Conservation (phyloP, 2,797 vertebrate species). For the Pangasius djambal region DNA sequence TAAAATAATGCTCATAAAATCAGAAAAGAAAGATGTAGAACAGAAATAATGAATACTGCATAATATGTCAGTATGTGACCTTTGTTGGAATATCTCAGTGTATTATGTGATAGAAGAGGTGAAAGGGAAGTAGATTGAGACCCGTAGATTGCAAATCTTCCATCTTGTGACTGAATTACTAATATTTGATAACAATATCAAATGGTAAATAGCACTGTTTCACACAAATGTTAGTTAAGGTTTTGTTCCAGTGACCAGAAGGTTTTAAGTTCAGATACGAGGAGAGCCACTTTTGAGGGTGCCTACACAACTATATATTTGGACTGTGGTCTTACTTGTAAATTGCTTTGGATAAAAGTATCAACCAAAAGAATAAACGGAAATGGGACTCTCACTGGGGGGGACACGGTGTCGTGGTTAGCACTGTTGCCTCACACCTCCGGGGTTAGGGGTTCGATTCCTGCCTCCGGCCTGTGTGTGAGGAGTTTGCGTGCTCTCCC, state of each 20-base stretch:
- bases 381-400: slow-evolving; percentile 57
- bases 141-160: not conserved
- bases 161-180: not conserved
- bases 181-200: not conserved
- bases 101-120: not conserved
- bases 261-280: not conserved
- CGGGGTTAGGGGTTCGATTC: too few species aligned
- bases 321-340: not conserved
- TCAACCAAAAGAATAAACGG: not conserved
- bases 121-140: not conserved
- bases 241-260: not conserved
- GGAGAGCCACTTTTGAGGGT: not conserved
- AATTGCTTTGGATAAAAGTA: not conserved
- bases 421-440: too few species aligned
- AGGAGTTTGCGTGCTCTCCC: too few species aligned
- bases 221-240: not conserved
- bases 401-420: too few species aligned
- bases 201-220: not conserved
- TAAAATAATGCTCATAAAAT: too few species aligned
- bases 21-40: too few species aligned
- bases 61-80: too few species aligned
- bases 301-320: not conserved
- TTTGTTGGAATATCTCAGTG: not conserved
- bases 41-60: too few species aligned
- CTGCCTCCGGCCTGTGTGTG: too few species aligned